These are phyloP conservation scores for Arnoldichthys spilopterus DNA, from an alignment of 2,797 vertebrate species.

Conservation along the genomic window DNA sequence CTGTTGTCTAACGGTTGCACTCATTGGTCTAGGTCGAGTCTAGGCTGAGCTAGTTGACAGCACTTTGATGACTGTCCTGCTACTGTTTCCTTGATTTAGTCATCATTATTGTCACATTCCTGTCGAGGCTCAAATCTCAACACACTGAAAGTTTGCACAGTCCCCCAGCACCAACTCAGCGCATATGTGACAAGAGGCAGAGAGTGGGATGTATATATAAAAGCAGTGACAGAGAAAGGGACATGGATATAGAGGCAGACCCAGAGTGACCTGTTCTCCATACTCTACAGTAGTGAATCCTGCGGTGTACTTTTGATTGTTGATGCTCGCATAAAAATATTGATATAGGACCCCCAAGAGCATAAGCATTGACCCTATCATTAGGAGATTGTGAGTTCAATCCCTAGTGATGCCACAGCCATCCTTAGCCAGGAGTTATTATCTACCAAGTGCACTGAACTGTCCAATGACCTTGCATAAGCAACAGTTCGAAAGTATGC, in stretches of 20 bases:
- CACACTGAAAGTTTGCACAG: not conserved
- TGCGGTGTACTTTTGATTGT: not conserved
- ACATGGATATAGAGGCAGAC: slow-evolving; percentile 14
- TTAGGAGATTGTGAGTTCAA: too few relatives aligned
- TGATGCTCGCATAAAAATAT: not conserved
- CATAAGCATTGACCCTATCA: too few relatives aligned
- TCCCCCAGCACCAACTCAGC: not conserved
- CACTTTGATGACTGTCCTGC: slow-evolving; percentile 12
- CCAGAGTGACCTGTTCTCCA: not conserved
- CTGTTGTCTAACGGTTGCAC: slow-evolving; percentile 23
- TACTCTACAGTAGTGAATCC: not conserved
- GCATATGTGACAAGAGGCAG: not conserved
- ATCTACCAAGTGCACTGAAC: too few relatives aligned
- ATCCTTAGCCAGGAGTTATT: too few relatives aligned
- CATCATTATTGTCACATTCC: slow-evolving; percentile 24
- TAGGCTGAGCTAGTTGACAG: slow-evolving; percentile 31
- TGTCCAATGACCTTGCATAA: too few relatives aligned
- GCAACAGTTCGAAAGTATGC: too few relatives aligned
- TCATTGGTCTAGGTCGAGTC: slow-evolving; percentile 12
- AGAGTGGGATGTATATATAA: not conserved
- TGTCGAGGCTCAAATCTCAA: not conserved
- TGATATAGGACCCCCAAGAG: too few relatives aligned
- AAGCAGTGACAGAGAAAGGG: slow-evolving; percentile 2
- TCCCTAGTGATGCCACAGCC: too few relatives aligned
- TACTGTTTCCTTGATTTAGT: slow-evolving; percentile 25